Evolutionary conservation across 2,113 vertebrate species (phyloP).

Genomic region (Pagrus major): DNA sequence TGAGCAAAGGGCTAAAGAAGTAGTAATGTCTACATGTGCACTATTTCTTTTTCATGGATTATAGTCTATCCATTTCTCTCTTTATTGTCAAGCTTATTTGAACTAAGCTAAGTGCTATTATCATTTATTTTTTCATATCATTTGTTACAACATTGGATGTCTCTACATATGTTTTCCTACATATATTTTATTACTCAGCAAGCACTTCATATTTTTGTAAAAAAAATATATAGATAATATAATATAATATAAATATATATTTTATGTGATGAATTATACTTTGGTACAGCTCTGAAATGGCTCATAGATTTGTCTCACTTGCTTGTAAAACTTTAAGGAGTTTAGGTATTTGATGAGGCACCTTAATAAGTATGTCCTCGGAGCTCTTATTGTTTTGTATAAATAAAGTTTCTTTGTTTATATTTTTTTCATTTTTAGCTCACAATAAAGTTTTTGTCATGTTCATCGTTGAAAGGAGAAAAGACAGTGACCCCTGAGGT

Average conservation of each 20-base stretch:
- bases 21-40: not conserved
- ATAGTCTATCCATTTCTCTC: conserved; percentile 23
- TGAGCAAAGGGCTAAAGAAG: conserved; percentile 62
- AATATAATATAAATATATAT: not conserved
- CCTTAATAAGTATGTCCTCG: not conserved
- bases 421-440: not conserved
- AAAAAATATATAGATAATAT: no score
- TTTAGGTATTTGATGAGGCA: not conserved
- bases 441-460: no score
- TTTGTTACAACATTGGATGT: no score
- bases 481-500: not conserved
- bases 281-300: not conserved
- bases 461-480: not conserved
- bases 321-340: not conserved
- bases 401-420: not conserved
- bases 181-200: conserved; percentile 21
- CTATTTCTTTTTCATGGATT: not conserved
- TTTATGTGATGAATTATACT: not conserved
- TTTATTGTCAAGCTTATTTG: conserved; percentile 24
- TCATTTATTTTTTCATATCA: not conserved
- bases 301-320: not conserved
- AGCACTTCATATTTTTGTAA: conserved; percentile 34
- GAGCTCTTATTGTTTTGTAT: not conserved
- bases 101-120: not conserved
- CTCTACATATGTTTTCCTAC: no score